Evolutionary conservation across 2,797 vertebrate species (phyloP), one percentile per base, ranked within the genome.

Genomic region (Odontamblyopus lacepedii): DNA sequence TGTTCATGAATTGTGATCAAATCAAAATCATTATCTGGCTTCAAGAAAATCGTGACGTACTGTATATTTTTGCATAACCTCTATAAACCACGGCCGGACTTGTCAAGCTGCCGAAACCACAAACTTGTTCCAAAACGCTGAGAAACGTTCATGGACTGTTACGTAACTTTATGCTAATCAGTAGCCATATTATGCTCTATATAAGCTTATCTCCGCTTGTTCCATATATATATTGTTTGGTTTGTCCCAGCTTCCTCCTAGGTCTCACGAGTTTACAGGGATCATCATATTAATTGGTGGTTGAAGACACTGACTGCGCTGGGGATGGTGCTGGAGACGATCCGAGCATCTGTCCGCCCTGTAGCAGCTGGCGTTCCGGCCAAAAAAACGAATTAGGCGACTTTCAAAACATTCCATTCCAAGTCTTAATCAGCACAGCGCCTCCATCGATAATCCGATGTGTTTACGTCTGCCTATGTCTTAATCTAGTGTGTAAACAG

Each of bases 301-400:
- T 51, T 81, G 83, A 51, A 53, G 66, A 79, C 69, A 7, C 27
- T 76, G 70, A 63, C 67, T 74, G 51, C 80, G 68, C 55, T 74
- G 66, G n/a, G 59, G 75, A 79, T 82, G 64, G 23, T 73, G 59
- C 76, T 90, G 82, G 85, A 86, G 48, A 18, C 9, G 73, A 74
- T 88, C 83, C 84, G 51, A 84, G 84, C 87, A 86, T 85, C 85
- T 89, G 83, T 61, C 76, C 84, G 80, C 86, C 85, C 81, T 29
- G 74, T 27, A 69, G 85, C 71, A 83, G 74, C 81, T 88, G 83
- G 82, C 78, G 71, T 11, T 9, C 77, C 83, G 69, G 81, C 75
- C 6, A 32, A 53, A 65, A 70, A 69, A 80, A 69, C 64, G 84
- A 87, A 83, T 87, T 86, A 81, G 55, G 71, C 38, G 81, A 87